Evolutionary conservation across 2,113 vertebrate genomes (phyloP), one percentile per base, ranked within the genome.

Genomic region (Sturnira hondurensis): DNA sequence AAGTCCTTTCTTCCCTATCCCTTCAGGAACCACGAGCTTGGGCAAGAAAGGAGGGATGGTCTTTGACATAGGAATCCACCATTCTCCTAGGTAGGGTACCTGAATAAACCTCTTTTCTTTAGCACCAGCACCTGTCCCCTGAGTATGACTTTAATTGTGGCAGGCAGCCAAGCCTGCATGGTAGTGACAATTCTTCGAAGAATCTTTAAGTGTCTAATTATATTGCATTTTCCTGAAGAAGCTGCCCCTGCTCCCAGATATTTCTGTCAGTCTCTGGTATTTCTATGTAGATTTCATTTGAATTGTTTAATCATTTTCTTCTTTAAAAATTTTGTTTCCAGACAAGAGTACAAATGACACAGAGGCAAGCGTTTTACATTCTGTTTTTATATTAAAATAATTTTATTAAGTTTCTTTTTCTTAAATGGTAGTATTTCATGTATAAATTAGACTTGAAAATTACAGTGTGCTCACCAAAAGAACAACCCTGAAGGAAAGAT

Each of bases 331-430:
- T 12, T 26, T 85, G 36, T 76, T 86, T 82, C 4, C 7, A 71
- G 38, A 67, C 1, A 67, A 63, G 7, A 88, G 73, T 45, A 2
- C 52, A 11, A 58, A 86, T 3, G 61, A 0, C 2, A 43, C 63
- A 16, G 86, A 89, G 12, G 5, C 8, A 71, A 58, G 15, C 9
- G 22, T 4, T 17, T 36, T 47, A 19, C 41, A 19, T 63, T 36
- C 1, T 36, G 41, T 61, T 63, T 63, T 26, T 61, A 76, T 98
- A 98, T 89, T 96, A 98, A 98, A 98, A 98, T 98, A 98, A 91
- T 95, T 98, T 98, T 98, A 98, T 98, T 98, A 95, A 88, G 33
- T 68, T 93, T 97, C 96, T 97, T 87, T 98, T 97, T 97, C 15
- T n/a, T 67, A 67, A 67, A 67, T 74, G 8, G 16, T 11, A 76